Percentiles rank a stretch among this genome's conserved stretches.
These are phyloP conservation scores for Corydoras sp. DNA, from an alignment of 2,113 vertebrate species.

Conservation along the genomic window DNA sequence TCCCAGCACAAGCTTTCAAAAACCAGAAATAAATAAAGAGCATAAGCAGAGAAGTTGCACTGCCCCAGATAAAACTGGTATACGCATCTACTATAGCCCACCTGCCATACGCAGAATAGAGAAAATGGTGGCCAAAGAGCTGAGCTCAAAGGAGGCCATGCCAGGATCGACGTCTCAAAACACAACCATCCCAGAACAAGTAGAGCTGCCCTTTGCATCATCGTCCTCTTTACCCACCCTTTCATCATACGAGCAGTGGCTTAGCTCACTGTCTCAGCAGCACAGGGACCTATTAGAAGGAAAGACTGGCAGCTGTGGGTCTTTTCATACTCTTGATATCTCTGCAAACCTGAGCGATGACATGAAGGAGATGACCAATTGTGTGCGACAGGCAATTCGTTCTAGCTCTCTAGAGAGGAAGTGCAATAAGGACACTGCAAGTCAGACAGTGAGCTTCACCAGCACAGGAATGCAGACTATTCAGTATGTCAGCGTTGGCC, in stretches of 20 bases:
- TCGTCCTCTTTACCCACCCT: constrained; percentile 46
- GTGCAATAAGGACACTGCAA: constrained; percentile 80
- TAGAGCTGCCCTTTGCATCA: constrained; percentile 33
- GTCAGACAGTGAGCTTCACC: constrained; percentile 74
- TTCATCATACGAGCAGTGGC: constrained; percentile 79
- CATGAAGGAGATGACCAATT: constrained; percentile 99
- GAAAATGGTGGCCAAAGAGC: constrained; percentile 49
- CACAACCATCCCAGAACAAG: constrained; percentile 12
- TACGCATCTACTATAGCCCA: constrained; percentile 95
- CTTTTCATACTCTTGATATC: constrained; percentile 82
- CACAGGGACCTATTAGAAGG: constrained; percentile 80
- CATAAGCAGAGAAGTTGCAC: constrained; percentile 90
- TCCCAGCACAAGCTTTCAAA: constrained; percentile 56
- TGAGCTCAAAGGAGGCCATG: constrained; percentile 33
- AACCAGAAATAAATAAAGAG: constrained; percentile 65
- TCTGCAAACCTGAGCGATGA: constrained; percentile 94
- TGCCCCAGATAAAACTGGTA: constrained; percentile 87
- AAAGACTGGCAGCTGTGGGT: constrained; percentile 40
- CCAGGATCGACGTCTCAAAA: neutral
- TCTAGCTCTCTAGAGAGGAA: constrained; percentile 92
- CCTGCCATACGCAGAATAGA: constrained; percentile 76
- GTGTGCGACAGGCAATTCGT: constrained; percentile 91
- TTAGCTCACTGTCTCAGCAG: constrained; percentile 86
- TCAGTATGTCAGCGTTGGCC: constrained; percentile 78
- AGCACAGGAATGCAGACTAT: constrained; percentile 82